Evolutionary conservation across 1,140 invertebrate species (phyloP), one percentile per base, ranked within the genome.

Genomic region (Spodoptera litura): DNA sequence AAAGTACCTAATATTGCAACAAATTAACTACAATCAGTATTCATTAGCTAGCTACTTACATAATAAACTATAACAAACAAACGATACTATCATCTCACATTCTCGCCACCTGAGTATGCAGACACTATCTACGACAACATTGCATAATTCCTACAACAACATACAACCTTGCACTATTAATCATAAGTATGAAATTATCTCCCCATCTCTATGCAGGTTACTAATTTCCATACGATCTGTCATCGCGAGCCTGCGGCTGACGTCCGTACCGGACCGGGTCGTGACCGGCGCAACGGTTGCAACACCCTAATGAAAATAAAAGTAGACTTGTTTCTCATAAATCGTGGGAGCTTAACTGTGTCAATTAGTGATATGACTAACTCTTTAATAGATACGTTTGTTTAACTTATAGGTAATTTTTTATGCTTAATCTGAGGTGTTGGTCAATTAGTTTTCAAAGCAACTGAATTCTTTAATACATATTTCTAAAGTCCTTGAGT

Each of bases 241-340:
- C 62, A 66, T 35, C 62, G 15, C 20, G 25, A 11, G 53, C 71
- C 68, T 25, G 53, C 71, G 53, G 55, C 35, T 53, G 25, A 53
- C 71, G 44, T 15, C 56, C 38, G 51, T 35, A 15, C n/a, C 31
- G 20, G 62, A 44, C 61, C 62, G 62, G 62, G 51, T 78, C 77
- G 77, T 73, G 68, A 64, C 68, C 68, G 31, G 52, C 12, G 11
- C 44, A 20, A 20, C 52, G 20, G 49, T 76, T 76, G 59, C 73
- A 20, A 76, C 73, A 76, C 49, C 35, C 2, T 6, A 62, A 55
- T 35, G 58, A 78, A 62, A 78, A 72, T 62, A 78, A 78, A 52
- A 78, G 77, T 72, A 6, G 66, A 53, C 55, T 56, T 56, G 51
- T 51, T 72, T 58, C 5, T 11, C 27, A 20, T 66, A 61, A 31